Conservation (phyloP, 2,888 invertebrate genomes). For the Epinotia nisella region DNA sequence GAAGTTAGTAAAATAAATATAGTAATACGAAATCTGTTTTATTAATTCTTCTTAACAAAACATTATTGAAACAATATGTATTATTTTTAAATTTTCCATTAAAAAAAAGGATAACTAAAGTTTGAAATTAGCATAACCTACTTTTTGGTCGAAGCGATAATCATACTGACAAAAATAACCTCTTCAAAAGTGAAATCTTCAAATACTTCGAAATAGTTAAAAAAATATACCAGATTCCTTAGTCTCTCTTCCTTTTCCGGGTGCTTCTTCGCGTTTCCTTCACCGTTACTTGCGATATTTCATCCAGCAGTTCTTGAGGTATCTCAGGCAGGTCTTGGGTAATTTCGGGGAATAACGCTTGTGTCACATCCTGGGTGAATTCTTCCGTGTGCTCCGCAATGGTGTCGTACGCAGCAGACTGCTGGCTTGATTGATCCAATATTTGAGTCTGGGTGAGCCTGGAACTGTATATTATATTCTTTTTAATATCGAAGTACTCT, state of each 20-base stretch:
- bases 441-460: slow-evolving; percentile 61
- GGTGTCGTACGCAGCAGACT: slow-evolving; percentile 48
- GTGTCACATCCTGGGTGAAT: slow-evolving; percentile 55
- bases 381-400: slow-evolving; percentile 46
- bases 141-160: neutral
- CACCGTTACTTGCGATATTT: slow-evolving; percentile 48
- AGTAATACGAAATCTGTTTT: slow-evolving; percentile 14
- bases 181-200: neutral
- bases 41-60: slow-evolving; percentile 13
- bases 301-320: slow-evolving; percentile 41
- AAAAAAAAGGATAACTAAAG: too few relatives aligned
- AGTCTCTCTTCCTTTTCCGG: slow-evolving; percentile 65
- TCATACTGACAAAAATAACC: neutral
- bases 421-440: slow-evolving; percentile 49
- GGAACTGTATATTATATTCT: slow-evolving; percentile 55
- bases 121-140: too few relatives aligned
- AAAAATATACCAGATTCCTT: slow-evolving; percentile 47
- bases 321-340: slow-evolving; percentile 54
- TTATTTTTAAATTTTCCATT: slow-evolving; percentile 20
- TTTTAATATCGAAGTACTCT: neutral
- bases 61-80: slow-evolving; percentile 6
- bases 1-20: slow-evolving; percentile 26
- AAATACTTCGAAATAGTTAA: slow-evolving; percentile 43
- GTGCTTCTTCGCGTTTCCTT: slow-evolving; percentile 64
- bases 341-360: slow-evolving; percentile 65